A percentile compares a stretch with the other conserved stretches of the same genome.
phyloP scores from a whole-genome alignment of 2,797 vertebrate species.

The Graptemys geographica region DNA sequence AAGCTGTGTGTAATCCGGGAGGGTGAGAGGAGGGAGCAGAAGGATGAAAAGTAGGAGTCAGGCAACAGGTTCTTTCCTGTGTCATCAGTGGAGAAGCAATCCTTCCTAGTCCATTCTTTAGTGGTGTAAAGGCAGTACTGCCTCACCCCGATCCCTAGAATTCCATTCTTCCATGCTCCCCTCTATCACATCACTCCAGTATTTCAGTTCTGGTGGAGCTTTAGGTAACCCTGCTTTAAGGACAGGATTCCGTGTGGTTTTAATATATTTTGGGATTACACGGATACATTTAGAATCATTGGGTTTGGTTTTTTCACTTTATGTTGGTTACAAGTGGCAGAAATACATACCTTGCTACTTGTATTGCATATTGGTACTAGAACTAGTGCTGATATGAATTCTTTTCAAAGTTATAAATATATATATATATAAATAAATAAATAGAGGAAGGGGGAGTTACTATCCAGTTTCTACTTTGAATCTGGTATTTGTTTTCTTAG shows the following conservation, averaged over 20 bases:
- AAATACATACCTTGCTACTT: slow-evolving; percentile 47
- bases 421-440: slow-evolving; percentile 62
- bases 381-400: slow-evolving; percentile 50
- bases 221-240: slow-evolving; percentile 54
- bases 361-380: slow-evolving; percentile 29
- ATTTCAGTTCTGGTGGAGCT: slow-evolving; percentile 36
- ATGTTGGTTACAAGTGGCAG: slow-evolving; percentile 35
- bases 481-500: slow-evolving; percentile 68
- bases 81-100: background rate
- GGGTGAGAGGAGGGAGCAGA: slow-evolving; percentile 5
- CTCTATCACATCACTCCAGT: background rate
- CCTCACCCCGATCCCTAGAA: background rate
- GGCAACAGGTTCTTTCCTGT: slow-evolving; percentile 25
- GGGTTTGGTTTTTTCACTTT: slow-evolving; percentile 26
- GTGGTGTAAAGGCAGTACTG: background rate
- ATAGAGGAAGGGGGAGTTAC: background rate
- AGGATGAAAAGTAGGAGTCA: background rate
- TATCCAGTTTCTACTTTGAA: slow-evolving; percentile 18
- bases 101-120: background rate
- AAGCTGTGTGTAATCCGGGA: background rate
- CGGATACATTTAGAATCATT: slow-evolving; percentile 52
- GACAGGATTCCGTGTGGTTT: slow-evolving; percentile 20
- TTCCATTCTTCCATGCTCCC: slow-evolving; percentile 20
- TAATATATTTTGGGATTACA: slow-evolving; percentile 12
- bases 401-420: slow-evolving; percentile 58